phyloP scores from a whole-genome alignment of 2,113 vertebrate species.

The Brachionichthys hirsutus region DNA sequence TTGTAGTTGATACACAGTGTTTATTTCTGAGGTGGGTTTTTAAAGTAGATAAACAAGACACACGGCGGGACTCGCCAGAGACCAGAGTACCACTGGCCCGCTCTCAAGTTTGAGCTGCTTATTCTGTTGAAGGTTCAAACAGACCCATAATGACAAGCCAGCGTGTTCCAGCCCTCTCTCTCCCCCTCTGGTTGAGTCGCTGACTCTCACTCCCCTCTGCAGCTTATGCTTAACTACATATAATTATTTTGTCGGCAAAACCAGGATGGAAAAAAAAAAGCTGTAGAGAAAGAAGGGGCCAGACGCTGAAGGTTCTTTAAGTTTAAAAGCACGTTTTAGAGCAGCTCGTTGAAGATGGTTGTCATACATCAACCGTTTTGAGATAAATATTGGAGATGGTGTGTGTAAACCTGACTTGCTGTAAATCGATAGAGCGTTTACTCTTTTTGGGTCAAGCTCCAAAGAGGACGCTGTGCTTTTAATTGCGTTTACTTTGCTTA shows the following conservation, averaged over 20 bases:
- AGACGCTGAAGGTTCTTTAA: conserved; percentile 39
- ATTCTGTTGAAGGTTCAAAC: conserved; percentile 78
- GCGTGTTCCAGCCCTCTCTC: conserved; percentile 57
- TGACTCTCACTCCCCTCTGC: conserved; percentile 49
- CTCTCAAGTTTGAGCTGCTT: conserved; percentile 62
- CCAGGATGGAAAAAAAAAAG: conserved; percentile 56
- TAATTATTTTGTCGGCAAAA: conserved; percentile 80
- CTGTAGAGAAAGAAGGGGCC: conserved; percentile 20
- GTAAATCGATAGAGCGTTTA: conserved; percentile 11
- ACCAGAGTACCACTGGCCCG: conserved; percentile 40
- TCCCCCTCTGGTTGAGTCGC: conserved; percentile 40
- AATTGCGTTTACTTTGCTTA: conserved; percentile 61
- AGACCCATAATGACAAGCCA: conserved; percentile 79
- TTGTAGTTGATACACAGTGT: conserved; percentile 43
- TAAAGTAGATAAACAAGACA: conserved; percentile 54
- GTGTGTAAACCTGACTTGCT: conserved; percentile 6
- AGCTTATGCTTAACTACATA: conserved; percentile 67
- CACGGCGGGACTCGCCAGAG: conserved; percentile 46
- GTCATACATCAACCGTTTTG: conserved; percentile 9
- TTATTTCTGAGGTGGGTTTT: conserved; percentile 60
- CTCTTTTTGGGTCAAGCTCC: conserved; percentile 47
- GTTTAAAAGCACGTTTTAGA: conserved; percentile 39
- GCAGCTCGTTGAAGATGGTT: conserved; percentile 22
- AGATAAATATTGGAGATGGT: background rate
- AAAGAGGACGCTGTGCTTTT: conserved; percentile 60